Evolutionary conservation across 2,888 invertebrate species (phyloP), one percentile per base, ranked within the genome.

Genomic region (Meandrusa payeni): DNA sequence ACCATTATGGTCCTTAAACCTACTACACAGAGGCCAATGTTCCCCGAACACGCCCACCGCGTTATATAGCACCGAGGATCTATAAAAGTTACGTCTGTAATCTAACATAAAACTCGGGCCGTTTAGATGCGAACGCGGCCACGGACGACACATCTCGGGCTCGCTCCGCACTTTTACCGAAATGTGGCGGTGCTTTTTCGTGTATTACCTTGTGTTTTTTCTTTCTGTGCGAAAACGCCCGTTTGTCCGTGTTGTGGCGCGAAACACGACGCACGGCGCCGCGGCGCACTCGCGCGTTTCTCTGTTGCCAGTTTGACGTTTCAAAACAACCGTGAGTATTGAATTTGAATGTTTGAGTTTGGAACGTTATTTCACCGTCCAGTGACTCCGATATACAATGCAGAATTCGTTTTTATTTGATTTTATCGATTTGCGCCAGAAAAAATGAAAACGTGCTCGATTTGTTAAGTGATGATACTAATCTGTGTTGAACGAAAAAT

Each of bases 81-180:
- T 87, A 87, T 87, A 87, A 87, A 87, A 87, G 86, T 87, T 86
- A 87, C 86, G 87, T 87, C 86, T 87, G 87, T 87, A 87, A 87
- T 87, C 87, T 87, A 86, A 87, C 87, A 87, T 87, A 87, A 87
- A 87, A 87, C 85, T 86, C 86, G 82, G 86, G 85, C 87, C 87
- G 87, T 86, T 87, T 87, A 87, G 87, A 87, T 87, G 87, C 78
- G 86, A 86, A 86, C 85, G 86, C 85, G 85, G 83, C 82, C 76
- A 83, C 83, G 85, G 86, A 78, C 83, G 86, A 85, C 86, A 86
- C 86, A 86, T 87, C 87, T 86, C 86, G 73, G 67, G 38, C 63
- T 76, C 81, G 86, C 87, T 87, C 86, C 87, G 87, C 76, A 81
- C 82, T 87, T 83, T 87, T 86, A 83, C 86, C 85, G 79, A 86